These are phyloP conservation scores for Ornithoptera alexandrae DNA, from an alignment of 2,888 invertebrate genomes.

Conservation along the genomic window DNA sequence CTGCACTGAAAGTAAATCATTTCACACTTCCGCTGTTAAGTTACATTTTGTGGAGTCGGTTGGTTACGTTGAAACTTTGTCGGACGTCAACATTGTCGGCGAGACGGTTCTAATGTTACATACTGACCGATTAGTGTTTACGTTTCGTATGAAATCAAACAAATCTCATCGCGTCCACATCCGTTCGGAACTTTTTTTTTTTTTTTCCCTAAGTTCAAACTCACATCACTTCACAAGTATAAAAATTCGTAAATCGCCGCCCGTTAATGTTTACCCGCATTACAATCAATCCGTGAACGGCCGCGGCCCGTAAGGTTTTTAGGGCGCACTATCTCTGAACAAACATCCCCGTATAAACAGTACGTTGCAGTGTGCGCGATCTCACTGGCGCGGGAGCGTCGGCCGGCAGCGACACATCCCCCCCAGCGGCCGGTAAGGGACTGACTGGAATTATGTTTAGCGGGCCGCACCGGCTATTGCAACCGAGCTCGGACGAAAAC, in stretches of 20 bases:
- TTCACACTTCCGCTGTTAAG: slow-evolving; percentile 64
- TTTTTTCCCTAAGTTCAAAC: slow-evolving; percentile 43
- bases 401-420: slow-evolving; percentile 59
- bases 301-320: slow-evolving; percentile 44
- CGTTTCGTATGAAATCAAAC: slow-evolving; percentile 64
- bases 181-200: slow-evolving; percentile 38
- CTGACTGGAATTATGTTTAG: slow-evolving; percentile 75
- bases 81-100: slow-evolving; percentile 51
- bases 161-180: slow-evolving; percentile 66
- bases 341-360: slow-evolving; percentile 72
- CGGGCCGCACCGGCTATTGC: slow-evolving; percentile 79
- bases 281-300: slow-evolving; percentile 58
- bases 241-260: slow-evolving; percentile 32
- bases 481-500: slow-evolving; percentile 75
- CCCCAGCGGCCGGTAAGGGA: slow-evolving; percentile 66
- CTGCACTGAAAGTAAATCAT: slow-evolving; percentile 60
- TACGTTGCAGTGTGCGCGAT: slow-evolving; percentile 58
- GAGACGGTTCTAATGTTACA: slow-evolving; percentile 56
- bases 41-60: slow-evolving; percentile 47
- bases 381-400: slow-evolving; percentile 60
- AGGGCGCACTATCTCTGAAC: slow-evolving; percentile 68
- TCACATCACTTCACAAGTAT: slow-evolving; percentile 53
- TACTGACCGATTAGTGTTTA: slow-evolving; percentile 67
- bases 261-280: slow-evolving; percentile 49
- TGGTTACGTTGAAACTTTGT: slow-evolving; percentile 61